Evolutionary conservation across 1,140 invertebrate species (phyloP).

Genomic region (Leptestheria dahalacensis): DNA sequence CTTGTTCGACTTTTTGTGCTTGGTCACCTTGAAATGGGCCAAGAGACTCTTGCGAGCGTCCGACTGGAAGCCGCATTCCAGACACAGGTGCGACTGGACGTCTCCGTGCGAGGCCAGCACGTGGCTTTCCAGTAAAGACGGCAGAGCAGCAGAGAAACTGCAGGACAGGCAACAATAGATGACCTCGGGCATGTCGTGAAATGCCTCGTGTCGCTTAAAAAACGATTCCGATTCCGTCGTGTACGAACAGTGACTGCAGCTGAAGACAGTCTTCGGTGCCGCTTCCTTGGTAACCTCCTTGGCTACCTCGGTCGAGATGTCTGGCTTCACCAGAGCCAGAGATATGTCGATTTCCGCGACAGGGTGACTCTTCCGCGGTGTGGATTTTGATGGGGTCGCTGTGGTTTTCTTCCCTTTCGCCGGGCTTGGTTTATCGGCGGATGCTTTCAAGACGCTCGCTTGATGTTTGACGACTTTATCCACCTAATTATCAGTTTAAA

Average conservation of each 20-base stretch:
- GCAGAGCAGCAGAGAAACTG: background rate
- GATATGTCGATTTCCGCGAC: background rate
- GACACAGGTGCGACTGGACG: background rate
- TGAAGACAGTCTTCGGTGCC: background rate
- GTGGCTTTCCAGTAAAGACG: background rate
- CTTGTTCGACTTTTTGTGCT: background rate
- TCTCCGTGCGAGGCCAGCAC: background rate
- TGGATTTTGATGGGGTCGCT: background rate
- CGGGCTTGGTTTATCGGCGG: background rate
- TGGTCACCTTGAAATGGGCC: constrained; percentile 1
- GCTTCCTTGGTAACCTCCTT: background rate
- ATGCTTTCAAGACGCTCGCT: background rate
- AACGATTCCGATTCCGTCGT: background rate
- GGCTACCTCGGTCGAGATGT: background rate
- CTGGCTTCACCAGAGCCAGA: too few species aligned
- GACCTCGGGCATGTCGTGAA: background rate
- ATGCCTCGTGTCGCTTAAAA: background rate
- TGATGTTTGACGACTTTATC: constrained; percentile 6
- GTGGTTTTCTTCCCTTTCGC: background rate
- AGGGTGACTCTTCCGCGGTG: too few species aligned
- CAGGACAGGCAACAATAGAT: background rate
- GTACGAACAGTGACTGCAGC: background rate
- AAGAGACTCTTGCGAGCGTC: background rate
- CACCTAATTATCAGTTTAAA: background rate
- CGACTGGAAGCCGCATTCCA: constrained; percentile 6